Evolutionary conservation across 2,797 vertebrate species (phyloP), one percentile per base, ranked within the genome.

Genomic region (Thunnus albacares): DNA sequence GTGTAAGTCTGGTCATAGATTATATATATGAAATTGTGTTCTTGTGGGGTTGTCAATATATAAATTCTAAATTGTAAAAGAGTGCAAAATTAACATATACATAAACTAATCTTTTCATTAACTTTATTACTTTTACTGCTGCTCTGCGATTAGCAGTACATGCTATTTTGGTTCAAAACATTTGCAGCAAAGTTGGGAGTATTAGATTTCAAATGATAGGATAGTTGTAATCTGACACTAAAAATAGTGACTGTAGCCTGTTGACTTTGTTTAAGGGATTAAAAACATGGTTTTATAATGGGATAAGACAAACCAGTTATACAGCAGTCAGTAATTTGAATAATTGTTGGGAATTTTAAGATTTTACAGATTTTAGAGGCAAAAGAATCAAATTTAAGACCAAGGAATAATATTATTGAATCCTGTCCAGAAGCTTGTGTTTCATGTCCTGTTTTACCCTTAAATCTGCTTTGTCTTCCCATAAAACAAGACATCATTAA

Each of bases 401-500:
- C 80, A 63, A 72, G 3, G 1, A 51, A 60, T 67, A 6, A 33
- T 20, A 52, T 67, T 22, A 35, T 24, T 33, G 5, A 77, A 52
- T 73, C 20, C 7, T 75, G 33, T 20, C 24, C 52, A 28, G 51
- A 70, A 45, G 60, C 59, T 55, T 24, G 11, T 73, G 22, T 74
- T 65, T 65, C 20, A 45, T 63, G 52, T 72, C 65, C 79, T 38
- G 14, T 64, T 79, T 79, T 33, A n/a, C 10, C 26, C 15, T 59
- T 14, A 59, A 59, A 62, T 22, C 24, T 45, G 41, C 41, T 79
- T 30, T 80, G 13, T 78, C 49, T 79, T 74, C 52, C 61, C 18
- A 38, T 82, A 82, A 83, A 90, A 80, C 28, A 59, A 57, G 61
- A 80, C 35, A 33, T 78, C 59, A 69, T 85, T 58, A 73, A 90